Conservation (phyloP, 2,888 invertebrate genomes). For the Hydrotaea cyrtoneurina region DNA sequence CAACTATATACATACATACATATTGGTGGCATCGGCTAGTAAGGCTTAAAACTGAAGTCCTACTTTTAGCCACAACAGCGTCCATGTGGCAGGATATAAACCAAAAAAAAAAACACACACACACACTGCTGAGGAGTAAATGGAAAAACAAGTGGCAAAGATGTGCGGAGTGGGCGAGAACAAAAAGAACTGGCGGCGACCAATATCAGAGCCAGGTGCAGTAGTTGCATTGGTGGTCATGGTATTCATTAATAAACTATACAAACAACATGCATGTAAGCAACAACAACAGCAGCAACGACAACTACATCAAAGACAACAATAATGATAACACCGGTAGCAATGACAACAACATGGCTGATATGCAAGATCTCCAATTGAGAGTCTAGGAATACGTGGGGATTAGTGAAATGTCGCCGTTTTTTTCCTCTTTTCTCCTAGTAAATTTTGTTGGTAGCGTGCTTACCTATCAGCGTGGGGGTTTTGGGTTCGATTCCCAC, state of each 20-base stretch:
- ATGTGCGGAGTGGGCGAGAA: background rate
- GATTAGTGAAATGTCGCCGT: too few relatives aligned
- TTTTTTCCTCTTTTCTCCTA: too few relatives aligned
- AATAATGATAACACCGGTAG: background rate
- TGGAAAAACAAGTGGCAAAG: background rate
- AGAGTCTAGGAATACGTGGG: background rate
- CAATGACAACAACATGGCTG: background rate
- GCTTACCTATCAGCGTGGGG: too few relatives aligned
- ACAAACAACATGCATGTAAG: conserved; percentile 30
- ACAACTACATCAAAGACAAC: conserved; percentile 29
- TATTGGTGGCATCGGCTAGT: background rate
- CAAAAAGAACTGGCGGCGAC: background rate
- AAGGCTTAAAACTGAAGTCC: conserved; percentile 22
- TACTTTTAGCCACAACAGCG: conserved; percentile 39
- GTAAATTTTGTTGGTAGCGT: too few relatives aligned
- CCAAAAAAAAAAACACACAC: conserved; percentile 13
- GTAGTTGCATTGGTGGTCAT: conserved; percentile 38
- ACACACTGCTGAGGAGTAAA: conserved; percentile 1
- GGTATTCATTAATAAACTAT: conserved; percentile 49
- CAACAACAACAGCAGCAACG: background rate
- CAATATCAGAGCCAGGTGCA: conserved; percentile 25
- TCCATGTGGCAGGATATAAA: background rate
- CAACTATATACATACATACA: background rate
- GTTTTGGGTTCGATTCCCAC: too few relatives aligned
- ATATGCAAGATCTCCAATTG: background rate